Evolutionary conservation across 2,797 vertebrate species (phyloP).

Genomic region (Xyrichtys novacula): DNA sequence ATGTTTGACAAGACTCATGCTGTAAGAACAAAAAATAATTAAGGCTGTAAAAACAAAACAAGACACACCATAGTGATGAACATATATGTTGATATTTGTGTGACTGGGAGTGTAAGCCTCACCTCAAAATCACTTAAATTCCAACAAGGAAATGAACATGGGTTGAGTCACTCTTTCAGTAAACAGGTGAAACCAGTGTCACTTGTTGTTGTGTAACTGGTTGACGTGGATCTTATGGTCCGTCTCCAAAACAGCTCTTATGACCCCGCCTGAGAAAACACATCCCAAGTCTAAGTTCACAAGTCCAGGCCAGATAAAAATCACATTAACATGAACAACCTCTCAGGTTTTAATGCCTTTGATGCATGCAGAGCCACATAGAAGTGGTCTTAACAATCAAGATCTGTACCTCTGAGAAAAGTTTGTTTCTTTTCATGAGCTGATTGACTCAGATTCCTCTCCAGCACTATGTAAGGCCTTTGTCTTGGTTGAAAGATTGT

Average conservation of each 20-base stretch:
- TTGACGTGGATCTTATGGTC: slow-evolving; percentile 43
- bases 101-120: neutral
- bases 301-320: slow-evolving; percentile 38
- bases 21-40: slow-evolving; percentile 68
- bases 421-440: slow-evolving; percentile 19
- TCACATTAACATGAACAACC: slow-evolving; percentile 32
- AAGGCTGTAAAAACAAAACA: no score
- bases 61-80: neutral
- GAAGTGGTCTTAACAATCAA: neutral
- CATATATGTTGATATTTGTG: neutral
- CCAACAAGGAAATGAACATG: neutral
- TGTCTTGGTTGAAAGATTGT: slow-evolving; percentile 20
- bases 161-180: slow-evolving; percentile 7
- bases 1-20: slow-evolving; percentile 91
- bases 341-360: neutral
- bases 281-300: slow-evolving; percentile 36
- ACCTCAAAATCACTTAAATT: neutral
- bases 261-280: slow-evolving; percentile 13
- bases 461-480: neutral
- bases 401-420: neutral
- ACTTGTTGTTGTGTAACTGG: slow-evolving; percentile 57
- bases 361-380: slow-evolving; percentile 1
- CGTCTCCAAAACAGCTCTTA: slow-evolving; percentile 18
- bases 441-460: neutral
- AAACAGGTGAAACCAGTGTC: slow-evolving; percentile 43